These are phyloP conservation scores for Itoplectis maculator DNA, from an alignment of 2,888 invertebrate genomes.

Conservation along the genomic window DNA sequence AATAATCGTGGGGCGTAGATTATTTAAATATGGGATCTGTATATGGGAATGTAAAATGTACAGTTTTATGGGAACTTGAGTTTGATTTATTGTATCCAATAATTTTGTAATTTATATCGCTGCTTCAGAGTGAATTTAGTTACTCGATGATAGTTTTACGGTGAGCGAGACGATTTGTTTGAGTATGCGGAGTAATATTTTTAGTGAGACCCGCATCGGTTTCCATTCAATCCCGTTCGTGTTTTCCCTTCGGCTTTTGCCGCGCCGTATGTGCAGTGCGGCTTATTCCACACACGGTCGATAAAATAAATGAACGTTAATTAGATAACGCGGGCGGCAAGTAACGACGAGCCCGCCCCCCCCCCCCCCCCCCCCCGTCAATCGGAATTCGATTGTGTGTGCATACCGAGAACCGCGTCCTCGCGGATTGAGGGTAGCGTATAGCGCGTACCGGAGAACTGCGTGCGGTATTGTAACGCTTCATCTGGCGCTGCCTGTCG, in stretches of 20 bases:
- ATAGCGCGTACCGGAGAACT: constrained; percentile 19
- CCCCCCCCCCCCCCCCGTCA: constrained; percentile 11
- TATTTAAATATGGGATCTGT: no score
- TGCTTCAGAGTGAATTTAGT: background rate
- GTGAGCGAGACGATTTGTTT: background rate
- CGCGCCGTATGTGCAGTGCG: constrained; percentile 1
- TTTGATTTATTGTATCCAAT: background rate
- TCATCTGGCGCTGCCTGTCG: constrained; percentile 14
- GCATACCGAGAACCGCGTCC: constrained; percentile 34
- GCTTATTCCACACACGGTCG: constrained; percentile 23
- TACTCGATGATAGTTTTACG: background rate
- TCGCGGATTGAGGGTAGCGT: background rate
- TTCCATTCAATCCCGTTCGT: constrained; percentile 23
- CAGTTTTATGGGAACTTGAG: no score
- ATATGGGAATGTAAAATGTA: no score
- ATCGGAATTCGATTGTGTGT: constrained; percentile 38
- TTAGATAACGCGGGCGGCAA: constrained; percentile 18
- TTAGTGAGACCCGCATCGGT: constrained; percentile 16
- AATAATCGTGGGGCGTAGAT: no score
- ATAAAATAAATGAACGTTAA: constrained; percentile 51
- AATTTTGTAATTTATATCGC: background rate
- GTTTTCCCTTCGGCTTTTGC: constrained; percentile 16
- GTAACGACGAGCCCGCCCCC: background rate
- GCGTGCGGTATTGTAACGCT: constrained; percentile 35
- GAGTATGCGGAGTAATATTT: constrained; percentile 9